These are phyloP conservation scores for Oceanites oceanicus DNA, from an alignment of 2,113 vertebrate species.

Conservation along the genomic window DNA sequence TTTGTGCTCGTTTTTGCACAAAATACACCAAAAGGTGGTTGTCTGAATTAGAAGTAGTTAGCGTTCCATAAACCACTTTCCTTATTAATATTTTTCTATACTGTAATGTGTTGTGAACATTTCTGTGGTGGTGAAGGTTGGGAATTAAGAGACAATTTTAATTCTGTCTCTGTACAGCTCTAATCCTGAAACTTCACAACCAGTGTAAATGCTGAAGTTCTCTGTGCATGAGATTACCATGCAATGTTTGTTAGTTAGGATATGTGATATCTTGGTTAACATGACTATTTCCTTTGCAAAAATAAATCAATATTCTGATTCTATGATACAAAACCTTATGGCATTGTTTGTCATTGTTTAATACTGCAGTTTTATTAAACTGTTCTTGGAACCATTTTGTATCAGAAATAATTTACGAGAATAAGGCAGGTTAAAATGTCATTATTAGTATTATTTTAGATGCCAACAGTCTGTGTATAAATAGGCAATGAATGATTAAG, in stretches of 20 bases:
- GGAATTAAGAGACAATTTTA: neutral
- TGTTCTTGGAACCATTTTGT: neutral
- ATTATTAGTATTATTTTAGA: conserved; percentile 8
- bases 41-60: neutral
- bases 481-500: conserved; percentile 16
- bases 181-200: neutral
- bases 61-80: neutral
- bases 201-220: neutral
- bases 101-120: neutral
- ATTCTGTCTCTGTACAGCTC: neutral
- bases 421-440: neutral
- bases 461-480: conserved; percentile 14
- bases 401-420: neutral
- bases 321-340: neutral
- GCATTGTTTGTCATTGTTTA: neutral
- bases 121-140: neutral
- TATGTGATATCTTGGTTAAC: neutral
- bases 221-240: neutral
- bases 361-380: neutral
- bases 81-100: neutral
- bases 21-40: neutral
- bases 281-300: neutral
- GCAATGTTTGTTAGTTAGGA: neutral
- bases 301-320: neutral
- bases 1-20: neutral